These are phyloP conservation scores for Aporophyla nigra DNA, from an alignment of 2,888 invertebrate species.

Conservation along the genomic window DNA sequence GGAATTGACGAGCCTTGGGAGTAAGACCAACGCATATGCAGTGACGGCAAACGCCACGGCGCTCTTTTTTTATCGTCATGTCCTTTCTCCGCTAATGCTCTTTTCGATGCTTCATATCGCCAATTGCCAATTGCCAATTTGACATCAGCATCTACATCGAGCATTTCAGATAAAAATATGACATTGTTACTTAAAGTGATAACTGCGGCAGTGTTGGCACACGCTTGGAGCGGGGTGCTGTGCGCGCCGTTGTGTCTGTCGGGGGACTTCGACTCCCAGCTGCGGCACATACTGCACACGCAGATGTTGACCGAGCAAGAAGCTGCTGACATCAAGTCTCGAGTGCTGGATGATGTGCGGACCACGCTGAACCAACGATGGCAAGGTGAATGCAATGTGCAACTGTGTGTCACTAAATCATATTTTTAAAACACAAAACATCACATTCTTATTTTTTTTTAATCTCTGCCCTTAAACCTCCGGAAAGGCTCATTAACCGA, in stretches of 20 bases:
- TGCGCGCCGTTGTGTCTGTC: slow-evolving; percentile 8
- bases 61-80: no score
- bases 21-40: no score
- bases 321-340: not conserved
- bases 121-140: no score
- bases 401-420: not conserved
- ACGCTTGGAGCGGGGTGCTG: not conserved
- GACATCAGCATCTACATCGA: not conserved
- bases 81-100: no score
- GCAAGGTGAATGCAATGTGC: slow-evolving; percentile 19
- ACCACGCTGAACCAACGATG: slow-evolving; percentile 22
- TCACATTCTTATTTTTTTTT: not conserved
- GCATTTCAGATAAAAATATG: no score
- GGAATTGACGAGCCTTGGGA: no score
- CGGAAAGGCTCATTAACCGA: not conserved
- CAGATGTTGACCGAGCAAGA: not conserved
- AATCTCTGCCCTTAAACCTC: not conserved
- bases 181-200: slow-evolving; percentile 2
- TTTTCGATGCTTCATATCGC: no score
- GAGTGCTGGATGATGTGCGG: slow-evolving; percentile 10
- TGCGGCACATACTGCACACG: slow-evolving; percentile 11
- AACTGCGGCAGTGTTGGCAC: not conserved
- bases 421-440: not conserved
- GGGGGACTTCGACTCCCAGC: slow-evolving; percentile 38
- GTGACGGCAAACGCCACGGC: no score